These are phyloP conservation scores for Ceratothoa steindachneri DNA, from an alignment of 2,888 invertebrate genomes.

Conservation along the genomic window DNA sequence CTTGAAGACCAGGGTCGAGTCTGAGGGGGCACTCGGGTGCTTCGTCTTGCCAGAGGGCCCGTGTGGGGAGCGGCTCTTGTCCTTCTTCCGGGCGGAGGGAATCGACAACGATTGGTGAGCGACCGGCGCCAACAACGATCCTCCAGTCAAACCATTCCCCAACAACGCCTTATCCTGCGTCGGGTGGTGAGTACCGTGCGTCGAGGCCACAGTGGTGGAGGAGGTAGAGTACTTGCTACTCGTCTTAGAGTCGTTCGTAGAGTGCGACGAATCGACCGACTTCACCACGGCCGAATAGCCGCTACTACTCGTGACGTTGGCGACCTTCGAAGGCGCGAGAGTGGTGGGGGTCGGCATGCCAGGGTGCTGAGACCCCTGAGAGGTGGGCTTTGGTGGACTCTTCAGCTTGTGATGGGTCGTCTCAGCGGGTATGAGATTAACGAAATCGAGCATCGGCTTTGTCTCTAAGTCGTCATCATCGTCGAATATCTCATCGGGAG, in stretches of 20 bases:
- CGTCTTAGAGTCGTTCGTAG: not conserved
- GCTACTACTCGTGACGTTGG: not conserved
- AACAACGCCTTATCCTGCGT: not conserved
- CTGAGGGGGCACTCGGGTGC: not conserved
- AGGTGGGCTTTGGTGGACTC: not conserved
- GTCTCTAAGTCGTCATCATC: slow-evolving; percentile 29
- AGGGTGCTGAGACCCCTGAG: not conserved
- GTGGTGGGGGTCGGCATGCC: not conserved
- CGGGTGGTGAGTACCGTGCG: not conserved
- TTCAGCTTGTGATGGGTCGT: slow-evolving; percentile 15
- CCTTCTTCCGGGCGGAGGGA: not conserved
- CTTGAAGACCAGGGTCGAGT: not conserved
- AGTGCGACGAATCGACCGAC: not conserved
- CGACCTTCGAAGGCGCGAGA: not conserved
- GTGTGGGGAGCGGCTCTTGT: not conserved
- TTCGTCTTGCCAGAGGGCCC: not conserved
- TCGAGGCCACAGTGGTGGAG: not conserved
- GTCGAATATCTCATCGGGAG: slow-evolving; percentile 44
- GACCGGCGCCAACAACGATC: not conserved
- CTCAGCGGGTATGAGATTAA: not conserved
- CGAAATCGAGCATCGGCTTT: slow-evolving; percentile 21
- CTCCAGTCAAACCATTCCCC: not conserved
- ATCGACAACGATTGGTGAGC: not conserved
- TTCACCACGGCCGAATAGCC: no score
- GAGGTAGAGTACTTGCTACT: not conserved